Evolutionary conservation across 2,888 invertebrate genomes (phyloP), one percentile per base, ranked within the genome.

Genomic region (Leptarthrus brevirostris): DNA sequence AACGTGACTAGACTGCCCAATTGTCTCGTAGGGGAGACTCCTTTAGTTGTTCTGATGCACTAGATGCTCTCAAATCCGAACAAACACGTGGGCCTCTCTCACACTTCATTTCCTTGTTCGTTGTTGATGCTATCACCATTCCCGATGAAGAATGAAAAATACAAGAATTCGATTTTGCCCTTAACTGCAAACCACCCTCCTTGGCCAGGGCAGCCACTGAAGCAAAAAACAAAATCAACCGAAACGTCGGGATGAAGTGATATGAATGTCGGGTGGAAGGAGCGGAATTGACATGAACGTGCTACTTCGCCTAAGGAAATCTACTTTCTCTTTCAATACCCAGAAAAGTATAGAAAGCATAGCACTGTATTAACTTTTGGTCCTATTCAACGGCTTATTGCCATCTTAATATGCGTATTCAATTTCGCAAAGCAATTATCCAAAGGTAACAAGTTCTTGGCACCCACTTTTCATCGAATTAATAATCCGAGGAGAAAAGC

Each of bases 1-100:
- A 40, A 75, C 75, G 75, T 75, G 75, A 74, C 72, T 44, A 34
- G 74, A 75, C 64, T 75, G 54, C 58, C 20, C 56, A 75, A 74
- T 40, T 44, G 24, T 18, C 40, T 22, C 22, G 6, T 64, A 10
- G 44, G 44, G 44, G 44, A 64, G 64, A 44, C 18, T 12, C 3
- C 24, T 40, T 18, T 44, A 34, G 47, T 58, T 14, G 64, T 12
- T 61, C 64, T 24, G 44, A 64, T 64, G 64, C 64, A 64, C 64
- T 64, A 24, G 64, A 64, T 64, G 64, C 64, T 47, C 64, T 44
- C 47, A 64, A 64, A 64, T 44, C 47, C 44, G 44, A 64, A 44
- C 30, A 52, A 69, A 69, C 66, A 69, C 52, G 69, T 69, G 69
- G 26, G 44, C 24, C 52, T 18, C 26, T 52, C 69, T 69, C 69